These are phyloP conservation scores for Rhagonycha lutea DNA, from an alignment of 2,888 invertebrate species.

Conservation along the genomic window DNA sequence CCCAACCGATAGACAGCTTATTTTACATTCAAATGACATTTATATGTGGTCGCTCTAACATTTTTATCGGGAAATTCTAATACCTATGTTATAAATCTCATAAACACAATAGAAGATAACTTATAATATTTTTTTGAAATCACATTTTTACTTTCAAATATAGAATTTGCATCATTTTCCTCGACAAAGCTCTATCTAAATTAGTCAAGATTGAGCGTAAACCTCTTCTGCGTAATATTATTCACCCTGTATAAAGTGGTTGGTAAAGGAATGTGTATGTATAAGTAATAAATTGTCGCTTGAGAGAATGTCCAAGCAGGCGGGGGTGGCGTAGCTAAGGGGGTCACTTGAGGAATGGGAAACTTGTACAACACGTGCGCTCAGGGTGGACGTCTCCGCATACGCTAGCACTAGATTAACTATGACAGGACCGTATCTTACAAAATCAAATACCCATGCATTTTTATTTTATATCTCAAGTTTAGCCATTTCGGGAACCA, in stretches of 20 bases:
- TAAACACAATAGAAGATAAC: neutral
- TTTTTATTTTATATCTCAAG: neutral
- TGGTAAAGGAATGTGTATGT: slow-evolving; percentile 47
- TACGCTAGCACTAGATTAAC: slow-evolving; percentile 50
- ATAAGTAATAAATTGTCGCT: slow-evolving; percentile 57
- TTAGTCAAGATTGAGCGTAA: neutral
- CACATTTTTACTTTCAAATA: neutral
- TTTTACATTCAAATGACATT: slow-evolving; percentile 33
- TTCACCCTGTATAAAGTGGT: slow-evolving; percentile 40
- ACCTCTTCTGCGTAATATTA: slow-evolving; percentile 20
- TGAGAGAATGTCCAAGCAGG: slow-evolving; percentile 64
- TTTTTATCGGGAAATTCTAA: neutral
- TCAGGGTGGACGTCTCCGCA: slow-evolving; percentile 50
- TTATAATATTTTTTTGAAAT: neutral
- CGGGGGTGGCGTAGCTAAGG: slow-evolving; percentile 51
- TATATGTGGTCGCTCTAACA: slow-evolving; percentile 19
- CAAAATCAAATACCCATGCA: neutral
- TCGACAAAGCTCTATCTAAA: neutral
- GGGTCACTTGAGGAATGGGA: slow-evolving; percentile 46
- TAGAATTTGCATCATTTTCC: neutral
- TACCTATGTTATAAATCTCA: neutral
- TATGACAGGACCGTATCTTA: slow-evolving; percentile 41
- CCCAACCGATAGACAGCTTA: slow-evolving; percentile 45
- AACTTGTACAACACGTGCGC: slow-evolving; percentile 52
- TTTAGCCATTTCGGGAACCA: neutral